A percentile compares a stretch with the other conserved stretches of the same genome.
phyloP scores from a whole-genome alignment of 2,797 vertebrate genomes.

The Hippopotamyrus pictus region DNA sequence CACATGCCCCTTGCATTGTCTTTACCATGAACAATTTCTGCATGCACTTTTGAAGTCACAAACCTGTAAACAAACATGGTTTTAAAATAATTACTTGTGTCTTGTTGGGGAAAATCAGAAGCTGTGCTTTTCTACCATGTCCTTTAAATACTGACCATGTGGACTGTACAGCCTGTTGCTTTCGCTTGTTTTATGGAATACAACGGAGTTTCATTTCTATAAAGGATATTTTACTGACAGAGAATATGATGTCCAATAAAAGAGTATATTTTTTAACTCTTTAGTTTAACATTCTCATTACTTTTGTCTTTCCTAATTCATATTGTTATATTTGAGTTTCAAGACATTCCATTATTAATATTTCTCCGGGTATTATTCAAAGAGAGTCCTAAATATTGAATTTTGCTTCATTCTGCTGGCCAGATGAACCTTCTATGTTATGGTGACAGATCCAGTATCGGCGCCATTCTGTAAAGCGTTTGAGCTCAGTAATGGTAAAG shows the following conservation, averaged over 20 bases:
- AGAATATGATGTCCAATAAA: not conserved
- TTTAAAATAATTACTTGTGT: slow-evolving; percentile 13
- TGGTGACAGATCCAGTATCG: not conserved
- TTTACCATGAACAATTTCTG: not conserved
- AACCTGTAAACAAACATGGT: not conserved
- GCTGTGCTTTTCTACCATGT: not conserved
- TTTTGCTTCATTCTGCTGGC: not conserved
- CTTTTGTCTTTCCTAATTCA: not conserved
- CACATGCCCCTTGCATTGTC: not conserved
- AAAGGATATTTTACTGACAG: not conserved
- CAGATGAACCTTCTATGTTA: not conserved
- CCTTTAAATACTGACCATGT: not conserved
- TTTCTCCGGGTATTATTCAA: not conserved
- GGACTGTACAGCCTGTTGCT: not conserved
- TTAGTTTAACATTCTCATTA: not conserved
- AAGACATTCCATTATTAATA: not conserved
- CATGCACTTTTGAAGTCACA: not conserved
- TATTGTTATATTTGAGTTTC: not conserved
- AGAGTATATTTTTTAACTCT: not conserved
- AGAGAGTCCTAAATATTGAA: not conserved
- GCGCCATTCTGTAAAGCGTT: not conserved
- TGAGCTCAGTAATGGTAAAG: not conserved
- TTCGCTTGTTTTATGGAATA: not conserved
- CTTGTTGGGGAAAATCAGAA: not conserved
- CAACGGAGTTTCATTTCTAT: not conserved